phyloP scores from a whole-genome alignment of 2,888 invertebrate species.

The Caenorhabditis sp. region DNA sequence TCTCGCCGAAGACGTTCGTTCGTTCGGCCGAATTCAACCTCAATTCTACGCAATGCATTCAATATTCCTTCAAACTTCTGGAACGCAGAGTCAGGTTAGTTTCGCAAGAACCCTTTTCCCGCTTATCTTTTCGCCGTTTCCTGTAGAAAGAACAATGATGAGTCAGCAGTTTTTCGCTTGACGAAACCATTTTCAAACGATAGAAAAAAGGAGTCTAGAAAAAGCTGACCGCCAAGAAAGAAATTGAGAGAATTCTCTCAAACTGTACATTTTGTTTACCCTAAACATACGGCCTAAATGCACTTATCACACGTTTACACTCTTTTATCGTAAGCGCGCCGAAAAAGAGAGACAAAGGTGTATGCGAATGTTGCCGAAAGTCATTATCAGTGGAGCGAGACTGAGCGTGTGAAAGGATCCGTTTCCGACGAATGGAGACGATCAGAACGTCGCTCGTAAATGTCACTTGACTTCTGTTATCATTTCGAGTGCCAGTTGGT shows the following conservation, averaged over 20 bases:
- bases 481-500: background rate
- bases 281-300: slow-evolving; percentile 32
- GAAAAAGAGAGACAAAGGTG: background rate
- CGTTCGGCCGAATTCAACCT: slow-evolving; percentile 59
- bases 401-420: background rate
- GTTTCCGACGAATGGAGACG: background rate
- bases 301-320: slow-evolving; percentile 50
- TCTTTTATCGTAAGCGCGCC: slow-evolving; percentile 33
- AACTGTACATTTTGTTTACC: slow-evolving; percentile 20
- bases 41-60: slow-evolving; percentile 56
- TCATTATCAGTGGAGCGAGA: slow-evolving; percentile 8
- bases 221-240: no score
- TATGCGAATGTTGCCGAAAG: slow-evolving; percentile 7
- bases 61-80: slow-evolving; percentile 59
- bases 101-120: background rate
- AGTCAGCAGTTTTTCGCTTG: slow-evolving; percentile 11
- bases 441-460: slow-evolving; percentile 3
- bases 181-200: no score
- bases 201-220: background rate
- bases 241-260: background rate
- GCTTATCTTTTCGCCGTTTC: background rate
- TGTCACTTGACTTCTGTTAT: background rate
- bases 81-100: slow-evolving; percentile 61
- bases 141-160: slow-evolving; percentile 4
- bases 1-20: slow-evolving; percentile 55